Conservation (phyloP, 2,797 vertebrate species). For the Amazonetta brasiliensis region DNA sequence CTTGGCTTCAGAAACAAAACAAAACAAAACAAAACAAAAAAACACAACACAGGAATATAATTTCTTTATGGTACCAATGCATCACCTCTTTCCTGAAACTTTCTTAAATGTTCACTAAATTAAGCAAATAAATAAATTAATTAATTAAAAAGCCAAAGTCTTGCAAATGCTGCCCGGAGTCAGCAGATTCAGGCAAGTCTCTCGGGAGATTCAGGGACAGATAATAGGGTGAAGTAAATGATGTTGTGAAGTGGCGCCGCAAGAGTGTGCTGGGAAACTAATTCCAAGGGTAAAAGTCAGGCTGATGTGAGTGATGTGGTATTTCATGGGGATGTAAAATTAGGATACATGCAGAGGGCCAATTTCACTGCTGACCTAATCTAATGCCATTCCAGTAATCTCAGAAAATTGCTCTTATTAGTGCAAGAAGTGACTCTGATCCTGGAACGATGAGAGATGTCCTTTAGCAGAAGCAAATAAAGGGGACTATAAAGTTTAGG, state of each 20-base stretch:
- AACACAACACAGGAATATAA: background rate
- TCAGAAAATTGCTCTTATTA: constrained; percentile 45
- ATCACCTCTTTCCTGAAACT: background rate
- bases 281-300: constrained; percentile 34
- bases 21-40: too few relatives aligned
- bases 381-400: constrained; percentile 25
- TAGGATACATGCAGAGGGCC: background rate
- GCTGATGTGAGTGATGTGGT: constrained; percentile 51
- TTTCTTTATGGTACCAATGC: background rate
- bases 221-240: background rate
- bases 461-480: background rate
- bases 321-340: constrained; percentile 50
- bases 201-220: background rate
- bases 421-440: background rate
- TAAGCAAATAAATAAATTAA: background rate
- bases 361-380: constrained; percentile 41
- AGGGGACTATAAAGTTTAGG: background rate
- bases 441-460: background rate
- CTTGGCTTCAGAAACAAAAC: background rate
- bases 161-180: background rate
- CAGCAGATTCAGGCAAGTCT: background rate
- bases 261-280: background rate
- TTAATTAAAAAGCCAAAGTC: background rate
- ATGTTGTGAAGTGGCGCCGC: background rate
- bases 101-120: background rate